A percentile compares a stretch with the other conserved stretches of the same genome.
phyloP scores from a whole-genome alignment of 2,888 invertebrate species.

The Tetramorium bicarinatum region DNA sequence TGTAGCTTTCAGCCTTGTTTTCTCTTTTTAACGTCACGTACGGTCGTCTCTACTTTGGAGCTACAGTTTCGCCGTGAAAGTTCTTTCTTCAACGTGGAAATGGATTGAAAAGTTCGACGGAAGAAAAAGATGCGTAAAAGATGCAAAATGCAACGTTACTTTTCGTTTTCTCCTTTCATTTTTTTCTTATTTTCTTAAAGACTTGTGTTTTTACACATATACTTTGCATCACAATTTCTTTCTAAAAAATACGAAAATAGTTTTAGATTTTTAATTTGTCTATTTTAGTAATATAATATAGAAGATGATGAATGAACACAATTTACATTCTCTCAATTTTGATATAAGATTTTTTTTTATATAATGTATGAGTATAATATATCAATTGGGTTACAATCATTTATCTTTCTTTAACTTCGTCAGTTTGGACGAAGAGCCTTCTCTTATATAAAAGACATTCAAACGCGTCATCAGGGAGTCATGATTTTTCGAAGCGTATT shows the following conservation, averaged over 20 bases:
- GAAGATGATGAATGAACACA: neutral
- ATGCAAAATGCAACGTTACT: constrained; percentile 1
- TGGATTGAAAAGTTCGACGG: constrained; percentile 13
- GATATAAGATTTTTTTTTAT: neutral
- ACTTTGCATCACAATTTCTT: neutral
- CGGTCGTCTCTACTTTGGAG: neutral
- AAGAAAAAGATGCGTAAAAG: neutral
- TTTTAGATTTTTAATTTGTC: neutral
- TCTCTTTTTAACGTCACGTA: constrained; percentile 39
- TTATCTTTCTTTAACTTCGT: neutral
- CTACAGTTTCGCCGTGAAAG: constrained; percentile 6
- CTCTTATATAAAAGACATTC: neutral
- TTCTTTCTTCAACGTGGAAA: constrained; percentile 5
- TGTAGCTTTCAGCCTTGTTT: constrained; percentile 36
- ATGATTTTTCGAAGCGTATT: constrained; percentile 17
- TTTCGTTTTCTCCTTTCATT: neutral
- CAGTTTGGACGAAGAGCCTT: neutral
- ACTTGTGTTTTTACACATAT: neutral
- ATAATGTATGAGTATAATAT: neutral
- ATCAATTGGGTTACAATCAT: neutral
- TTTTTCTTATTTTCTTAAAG: neutral
- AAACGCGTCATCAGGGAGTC: constrained; percentile 1
- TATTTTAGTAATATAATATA: neutral
- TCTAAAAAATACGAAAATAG: neutral
- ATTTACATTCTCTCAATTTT: neutral